phyloP scores from a whole-genome alignment of 2,113 vertebrate species.

The Toxotes jaculatrix region DNA sequence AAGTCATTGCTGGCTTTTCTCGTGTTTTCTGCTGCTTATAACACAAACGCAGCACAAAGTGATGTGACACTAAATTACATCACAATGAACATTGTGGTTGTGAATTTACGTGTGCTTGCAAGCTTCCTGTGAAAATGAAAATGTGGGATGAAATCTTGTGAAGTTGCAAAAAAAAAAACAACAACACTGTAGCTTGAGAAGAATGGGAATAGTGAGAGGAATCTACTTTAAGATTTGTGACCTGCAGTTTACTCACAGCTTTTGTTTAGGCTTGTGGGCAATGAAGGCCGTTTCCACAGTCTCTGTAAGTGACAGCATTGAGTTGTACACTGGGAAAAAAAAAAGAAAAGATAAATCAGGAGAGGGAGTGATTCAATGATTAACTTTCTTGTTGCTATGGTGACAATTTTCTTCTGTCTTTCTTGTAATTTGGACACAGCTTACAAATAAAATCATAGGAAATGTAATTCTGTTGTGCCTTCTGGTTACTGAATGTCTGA shows the following conservation, averaged over 20 bases:
- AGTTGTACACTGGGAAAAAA: conserved; percentile 34
- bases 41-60: background rate
- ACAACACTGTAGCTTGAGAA: background rate
- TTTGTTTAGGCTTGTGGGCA: background rate
- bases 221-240: conserved; percentile 6
- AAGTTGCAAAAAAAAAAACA: background rate
- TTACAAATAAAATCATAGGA: conserved; percentile 62
- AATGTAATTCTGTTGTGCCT: conserved; percentile 20
- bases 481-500: conserved; percentile 23
- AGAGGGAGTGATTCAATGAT: conserved; percentile 13
- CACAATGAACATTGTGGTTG: background rate
- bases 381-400: conserved; percentile 51
- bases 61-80: conserved; percentile 4
- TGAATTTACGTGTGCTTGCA: conserved; percentile 18
- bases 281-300: conserved; percentile 3
- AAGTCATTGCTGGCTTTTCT: conserved; percentile 2
- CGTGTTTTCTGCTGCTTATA: conserved; percentile 11
- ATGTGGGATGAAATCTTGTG: conserved; percentile 21
- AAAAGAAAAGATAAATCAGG: conserved; percentile 9
- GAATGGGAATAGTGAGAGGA: background rate
- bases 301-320: conserved; percentile 16
- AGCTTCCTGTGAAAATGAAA: conserved; percentile 34
- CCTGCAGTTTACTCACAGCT: conserved; percentile 13
- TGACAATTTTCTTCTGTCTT: conserved; percentile 34
- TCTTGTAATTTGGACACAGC: conserved; percentile 46